phyloP scores from a whole-genome alignment of 1,140 invertebrate genomes.

The Drosophila triauraria region DNA sequence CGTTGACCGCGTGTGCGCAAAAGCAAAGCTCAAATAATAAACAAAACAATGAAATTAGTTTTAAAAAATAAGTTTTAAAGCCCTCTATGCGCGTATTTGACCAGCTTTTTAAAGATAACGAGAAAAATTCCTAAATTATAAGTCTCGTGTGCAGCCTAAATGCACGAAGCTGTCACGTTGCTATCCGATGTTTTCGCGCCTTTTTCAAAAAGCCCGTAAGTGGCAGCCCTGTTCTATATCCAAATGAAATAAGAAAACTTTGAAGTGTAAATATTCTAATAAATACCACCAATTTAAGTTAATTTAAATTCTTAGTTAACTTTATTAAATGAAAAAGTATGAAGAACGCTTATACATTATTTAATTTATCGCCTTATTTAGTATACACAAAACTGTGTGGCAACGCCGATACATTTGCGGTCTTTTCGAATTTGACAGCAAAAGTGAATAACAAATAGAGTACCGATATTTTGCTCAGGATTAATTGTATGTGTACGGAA shows the following conservation, averaged over 20 bases:
- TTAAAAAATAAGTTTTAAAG: not conserved
- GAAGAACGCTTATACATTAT: not conserved
- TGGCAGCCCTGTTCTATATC: not conserved
- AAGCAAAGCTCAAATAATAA: slow-evolving; percentile 9
- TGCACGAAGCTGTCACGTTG: not conserved
- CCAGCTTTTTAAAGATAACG: not conserved
- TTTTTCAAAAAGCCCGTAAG: not conserved
- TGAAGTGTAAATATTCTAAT: not conserved
- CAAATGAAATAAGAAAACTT: not conserved
- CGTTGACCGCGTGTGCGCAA: slow-evolving; percentile 1
- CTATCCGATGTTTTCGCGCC: not conserved
- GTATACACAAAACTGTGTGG: not conserved
- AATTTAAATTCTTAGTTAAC: too few relatives aligned
- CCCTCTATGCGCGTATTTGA: not conserved
- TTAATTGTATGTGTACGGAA: not conserved
- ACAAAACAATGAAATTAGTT: not conserved
- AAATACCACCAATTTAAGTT: not conserved
- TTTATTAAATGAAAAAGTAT: not conserved
- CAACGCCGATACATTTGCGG: not conserved
- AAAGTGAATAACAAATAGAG: not conserved
- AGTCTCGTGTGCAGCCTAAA: too few relatives aligned
- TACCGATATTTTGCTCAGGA: not conserved
- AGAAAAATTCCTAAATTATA: not conserved
- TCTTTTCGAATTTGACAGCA: slow-evolving; percentile 3
- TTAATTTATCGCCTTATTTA: too few relatives aligned